Conservation (phyloP, 2,113 vertebrate genomes). For the Caloenas nicobarica region DNA sequence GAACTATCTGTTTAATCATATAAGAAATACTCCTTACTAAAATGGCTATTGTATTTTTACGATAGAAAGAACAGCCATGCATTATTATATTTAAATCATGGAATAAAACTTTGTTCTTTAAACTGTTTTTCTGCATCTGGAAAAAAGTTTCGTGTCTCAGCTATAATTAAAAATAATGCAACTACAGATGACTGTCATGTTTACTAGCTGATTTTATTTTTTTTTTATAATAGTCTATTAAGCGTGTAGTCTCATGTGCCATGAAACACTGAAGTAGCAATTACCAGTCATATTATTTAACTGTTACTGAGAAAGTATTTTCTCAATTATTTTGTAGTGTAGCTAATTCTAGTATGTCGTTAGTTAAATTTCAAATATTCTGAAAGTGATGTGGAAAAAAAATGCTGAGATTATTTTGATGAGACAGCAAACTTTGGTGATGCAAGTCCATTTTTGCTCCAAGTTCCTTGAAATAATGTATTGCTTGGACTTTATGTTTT, state of each 20-base stretch:
- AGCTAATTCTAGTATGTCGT: background rate
- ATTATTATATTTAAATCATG: background rate
- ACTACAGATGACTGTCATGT: background rate
- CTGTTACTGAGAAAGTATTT: background rate
- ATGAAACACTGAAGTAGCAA: background rate
- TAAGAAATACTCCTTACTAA: conserved; percentile 1
- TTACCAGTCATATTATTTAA: conserved; percentile 23
- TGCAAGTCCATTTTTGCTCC: background rate
- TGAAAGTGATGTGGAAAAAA: background rate
- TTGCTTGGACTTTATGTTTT: background rate
- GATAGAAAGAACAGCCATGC: background rate
- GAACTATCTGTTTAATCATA: conserved; percentile 33
- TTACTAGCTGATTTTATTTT: background rate
- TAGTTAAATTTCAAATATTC: conserved; percentile 33
- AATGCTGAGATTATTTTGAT: conserved; percentile 16
- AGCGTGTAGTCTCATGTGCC: background rate
- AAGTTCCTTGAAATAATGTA: background rate
- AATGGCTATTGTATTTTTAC: conserved; percentile 27
- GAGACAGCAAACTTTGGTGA: background rate
- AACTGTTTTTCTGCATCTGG: background rate
- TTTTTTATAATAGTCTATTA: background rate
- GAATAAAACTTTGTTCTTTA: conserved; percentile 16
- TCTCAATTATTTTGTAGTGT: background rate
- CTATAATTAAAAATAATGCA: conserved; percentile 28
- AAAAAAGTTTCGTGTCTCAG: background rate